Evolutionary conservation across 2,113 vertebrate species (phyloP).

Genomic region (Choloepus hoffmanni): DNA sequence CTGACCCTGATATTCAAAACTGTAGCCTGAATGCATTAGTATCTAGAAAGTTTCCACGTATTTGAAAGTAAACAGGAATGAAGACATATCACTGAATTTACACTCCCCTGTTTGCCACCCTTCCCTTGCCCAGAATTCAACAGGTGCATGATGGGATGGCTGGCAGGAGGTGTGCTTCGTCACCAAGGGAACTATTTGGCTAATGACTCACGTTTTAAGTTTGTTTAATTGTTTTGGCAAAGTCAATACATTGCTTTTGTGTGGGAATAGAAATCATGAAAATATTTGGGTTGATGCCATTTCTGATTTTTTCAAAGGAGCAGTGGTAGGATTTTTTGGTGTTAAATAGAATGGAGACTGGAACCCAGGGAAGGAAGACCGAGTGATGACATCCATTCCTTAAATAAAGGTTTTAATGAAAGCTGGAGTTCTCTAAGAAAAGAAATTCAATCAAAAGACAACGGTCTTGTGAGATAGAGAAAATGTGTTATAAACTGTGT

Average conservation of each 20-base stretch:
- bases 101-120: not conserved
- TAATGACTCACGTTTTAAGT: constrained; percentile 77
- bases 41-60: not conserved
- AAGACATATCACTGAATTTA: not conserved
- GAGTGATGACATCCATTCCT: constrained; percentile 85
- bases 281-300: not conserved
- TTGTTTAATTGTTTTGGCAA: constrained; percentile 79
- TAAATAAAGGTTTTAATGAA: constrained; percentile 87
- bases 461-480: constrained; percentile 80
- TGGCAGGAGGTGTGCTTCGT: constrained; percentile 53
- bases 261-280: constrained; percentile 49
- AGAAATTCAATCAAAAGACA: constrained; percentile 87
- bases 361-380: constrained; percentile 85
- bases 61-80: not conserved
- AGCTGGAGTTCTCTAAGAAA: constrained; percentile 86
- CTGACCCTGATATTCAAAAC: not conserved
- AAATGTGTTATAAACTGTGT: not conserved
- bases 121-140: not conserved
- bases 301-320: constrained; percentile 43
- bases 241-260: not conserved
- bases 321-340: not conserved
- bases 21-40: not conserved
- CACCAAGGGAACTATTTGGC: not conserved
- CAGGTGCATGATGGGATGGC: not conserved
- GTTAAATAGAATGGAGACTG: constrained; percentile 82